Conservation (phyloP, 2,797 vertebrate genomes). For the Cichlasoma orientale region DNA sequence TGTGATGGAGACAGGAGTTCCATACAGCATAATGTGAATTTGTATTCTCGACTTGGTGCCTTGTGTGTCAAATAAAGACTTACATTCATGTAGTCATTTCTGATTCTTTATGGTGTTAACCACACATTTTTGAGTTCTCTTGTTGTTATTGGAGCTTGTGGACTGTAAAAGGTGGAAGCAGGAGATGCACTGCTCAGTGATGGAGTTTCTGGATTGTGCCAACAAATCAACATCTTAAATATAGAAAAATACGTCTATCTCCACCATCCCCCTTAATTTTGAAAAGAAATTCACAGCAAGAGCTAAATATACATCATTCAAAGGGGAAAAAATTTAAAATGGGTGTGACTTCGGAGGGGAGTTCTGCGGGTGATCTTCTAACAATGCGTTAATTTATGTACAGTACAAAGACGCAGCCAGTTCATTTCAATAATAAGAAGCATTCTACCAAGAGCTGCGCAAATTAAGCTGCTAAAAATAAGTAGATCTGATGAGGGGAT, state of each 20-base stretch:
- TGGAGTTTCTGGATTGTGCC: neutral
- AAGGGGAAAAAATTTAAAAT: neutral
- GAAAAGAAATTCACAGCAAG: accelerated
- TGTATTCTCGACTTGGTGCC: neutral
- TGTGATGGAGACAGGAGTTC: neutral
- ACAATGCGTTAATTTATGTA: conserved; percentile 1
- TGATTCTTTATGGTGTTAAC: neutral
- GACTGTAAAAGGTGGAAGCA: neutral
- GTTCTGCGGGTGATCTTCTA: neutral
- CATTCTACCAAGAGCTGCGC: neutral
- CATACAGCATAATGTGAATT: neutral
- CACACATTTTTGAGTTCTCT: neutral
- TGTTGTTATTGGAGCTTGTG: neutral
- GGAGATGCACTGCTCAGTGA: neutral
- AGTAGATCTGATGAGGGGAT: neutral
- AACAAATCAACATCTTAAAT: neutral
- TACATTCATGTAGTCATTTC: neutral
- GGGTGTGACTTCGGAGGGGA: neutral
- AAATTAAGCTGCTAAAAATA: neutral
- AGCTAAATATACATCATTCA: neutral
- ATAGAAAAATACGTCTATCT: neutral
- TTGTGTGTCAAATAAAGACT: neutral
- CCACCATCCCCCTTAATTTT: neutral
- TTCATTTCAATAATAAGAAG: neutral
- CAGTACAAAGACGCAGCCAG: neutral